Percentiles rank a stretch among this genome's conserved stretches.
Evolutionary conservation across 2,797 vertebrate species (phyloP).

Genomic region (Acrossocheilus wenchowensis): DNA sequence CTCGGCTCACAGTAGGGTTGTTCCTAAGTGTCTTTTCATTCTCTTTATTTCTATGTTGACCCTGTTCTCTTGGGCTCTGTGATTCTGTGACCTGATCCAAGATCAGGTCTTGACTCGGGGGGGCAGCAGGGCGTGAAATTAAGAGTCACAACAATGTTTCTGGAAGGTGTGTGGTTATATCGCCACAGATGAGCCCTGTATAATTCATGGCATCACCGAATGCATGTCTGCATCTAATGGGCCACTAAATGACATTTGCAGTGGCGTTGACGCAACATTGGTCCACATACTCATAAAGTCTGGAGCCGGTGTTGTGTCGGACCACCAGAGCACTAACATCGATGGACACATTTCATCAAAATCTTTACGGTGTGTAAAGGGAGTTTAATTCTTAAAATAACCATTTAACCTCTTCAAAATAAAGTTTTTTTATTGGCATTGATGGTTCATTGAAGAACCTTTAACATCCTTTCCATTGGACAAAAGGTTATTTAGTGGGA

Average conservation of each 20-base stretch:
- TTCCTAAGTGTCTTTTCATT: background rate
- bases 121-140: constrained; percentile 55
- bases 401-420: no score
- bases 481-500: no score
- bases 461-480: no score
- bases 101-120: constrained; percentile 46
- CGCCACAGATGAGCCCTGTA: constrained; percentile 49
- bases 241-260: constrained; percentile 35
- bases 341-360: background rate
- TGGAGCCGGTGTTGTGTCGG: background rate
- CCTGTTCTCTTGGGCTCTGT: background rate
- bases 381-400: background rate
- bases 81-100: constrained; percentile 23
- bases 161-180: constrained; percentile 44
- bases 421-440: no score
- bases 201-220: constrained; percentile 48
- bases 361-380: background rate
- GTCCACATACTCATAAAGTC: background rate
- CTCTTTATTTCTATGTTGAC: constrained; percentile 22
- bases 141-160: constrained; percentile 50
- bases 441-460: no score
- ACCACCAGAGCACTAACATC: background rate
- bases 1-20: constrained; percentile 3
- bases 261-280: background rate
- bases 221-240: constrained; percentile 44